Evolutionary conservation across 2,797 vertebrate species (phyloP), one percentile per base, ranked within the genome.

Genomic region (Cossypha caffra): DNA sequence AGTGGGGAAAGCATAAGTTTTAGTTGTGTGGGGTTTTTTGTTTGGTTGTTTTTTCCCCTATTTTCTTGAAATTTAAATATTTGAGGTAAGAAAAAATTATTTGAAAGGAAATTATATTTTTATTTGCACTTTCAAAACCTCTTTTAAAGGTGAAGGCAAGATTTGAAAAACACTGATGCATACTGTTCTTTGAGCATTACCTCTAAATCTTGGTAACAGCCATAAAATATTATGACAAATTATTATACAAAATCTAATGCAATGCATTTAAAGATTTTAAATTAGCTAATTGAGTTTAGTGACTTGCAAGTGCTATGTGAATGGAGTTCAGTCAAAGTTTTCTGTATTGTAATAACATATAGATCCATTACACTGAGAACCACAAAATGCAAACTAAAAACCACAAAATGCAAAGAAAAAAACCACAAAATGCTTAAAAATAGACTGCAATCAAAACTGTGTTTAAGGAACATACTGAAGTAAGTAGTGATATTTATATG

Each of bases 181-280:
- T 61, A 4, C 8, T 88, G 57, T 59, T 91, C 68, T 90, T 95
- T 81, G 43, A 94, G 83, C 37, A 7, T 57, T 86, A 25, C 59
- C 63, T 94, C 75, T 74, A 72, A 96, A 90, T 93, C 78, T 94
- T 93, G 50, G 73, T 91, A 80, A 88, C 48, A 71, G 43, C 24
- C 75, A 40, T 89, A 85, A 96, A 97, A 93, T 72, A 54, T 48
- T 92, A 37, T 88, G 58, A 95, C 16, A 93, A 96, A 89, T 88
- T 96, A 17, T n/a, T 37, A 12, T 43, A 86, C 13, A 16, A 95
- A 97, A 83, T 93, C 35, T 29, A 82, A 40, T 55, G 13, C 7
- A 66, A 48, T 23, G 38, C 35, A 86, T 80, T 95, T 94, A 85
- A 87, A 87, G 8, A 11, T 63, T 93, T 96, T 48, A 62, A 86